phyloP scores from a whole-genome alignment of 2,113 vertebrate species.

The Epinephelus lanceolatus region DNA sequence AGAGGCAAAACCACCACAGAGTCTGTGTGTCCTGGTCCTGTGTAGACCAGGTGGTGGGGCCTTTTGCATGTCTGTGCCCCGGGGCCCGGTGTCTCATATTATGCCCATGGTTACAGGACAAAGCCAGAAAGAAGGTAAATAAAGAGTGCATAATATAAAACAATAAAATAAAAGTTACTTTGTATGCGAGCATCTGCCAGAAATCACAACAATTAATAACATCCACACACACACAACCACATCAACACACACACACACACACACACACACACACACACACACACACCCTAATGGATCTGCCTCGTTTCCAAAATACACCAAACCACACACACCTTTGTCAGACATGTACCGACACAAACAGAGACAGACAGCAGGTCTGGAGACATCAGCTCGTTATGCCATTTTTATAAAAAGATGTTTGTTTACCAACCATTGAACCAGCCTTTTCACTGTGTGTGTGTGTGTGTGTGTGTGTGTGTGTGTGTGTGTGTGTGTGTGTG shows the following conservation, averaged over 20 bases:
- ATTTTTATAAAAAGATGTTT: not conserved
- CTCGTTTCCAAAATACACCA: constrained; percentile 11
- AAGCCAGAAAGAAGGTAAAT: no score
- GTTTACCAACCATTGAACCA: constrained; percentile 11
- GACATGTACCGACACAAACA: not conserved
- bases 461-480: constrained; percentile 20
- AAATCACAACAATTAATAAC: not conserved
- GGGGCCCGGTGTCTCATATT: no score
- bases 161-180: no score
- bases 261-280: constrained; percentile 11
- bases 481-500: constrained; percentile 1
- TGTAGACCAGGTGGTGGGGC: no score
- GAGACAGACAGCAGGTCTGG: not conserved
- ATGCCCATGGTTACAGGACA: no score
- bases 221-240: constrained; percentile 19
- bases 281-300: constrained; percentile 37
- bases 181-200: not conserved
- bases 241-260: not conserved
- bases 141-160: no score
- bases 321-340: not conserved
- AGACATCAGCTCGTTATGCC: not conserved
- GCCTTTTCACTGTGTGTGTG: not conserved
- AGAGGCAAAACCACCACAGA: no score
- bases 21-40: no score
- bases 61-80: no score